Percentiles rank a stretch among this genome's conserved stretches.
phyloP scores from a whole-genome alignment of 2,888 invertebrate genomes.

The Lampropteryx suffumata region DNA sequence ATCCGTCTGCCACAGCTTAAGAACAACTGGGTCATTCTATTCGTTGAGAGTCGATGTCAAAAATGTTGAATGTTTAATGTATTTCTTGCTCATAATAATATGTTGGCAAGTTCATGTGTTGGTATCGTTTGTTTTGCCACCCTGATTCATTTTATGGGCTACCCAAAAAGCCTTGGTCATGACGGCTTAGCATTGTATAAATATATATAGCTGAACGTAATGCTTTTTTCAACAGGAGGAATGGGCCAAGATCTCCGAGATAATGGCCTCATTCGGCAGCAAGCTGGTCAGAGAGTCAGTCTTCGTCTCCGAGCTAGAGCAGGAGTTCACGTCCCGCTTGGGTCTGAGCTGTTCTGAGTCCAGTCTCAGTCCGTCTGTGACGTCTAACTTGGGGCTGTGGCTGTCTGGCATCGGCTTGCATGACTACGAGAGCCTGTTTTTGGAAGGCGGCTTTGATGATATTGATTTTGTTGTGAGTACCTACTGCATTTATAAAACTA shows the following conservation, averaged over 20 bases:
- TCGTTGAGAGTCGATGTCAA: no score
- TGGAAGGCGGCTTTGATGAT: constrained; percentile 95
- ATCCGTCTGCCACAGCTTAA: constrained; percentile 7
- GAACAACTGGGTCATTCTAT: constrained; percentile 4
- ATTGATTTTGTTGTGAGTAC: constrained; percentile 94
- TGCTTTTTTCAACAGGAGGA: constrained; percentile 86
- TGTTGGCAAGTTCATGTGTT: no score
- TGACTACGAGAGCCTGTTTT: constrained; percentile 92
- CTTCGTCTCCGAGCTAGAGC: constrained; percentile 90
- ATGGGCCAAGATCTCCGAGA: constrained; percentile 98
- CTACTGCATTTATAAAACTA: no score
- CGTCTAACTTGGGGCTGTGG: constrained; percentile 90
- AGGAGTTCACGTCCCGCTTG: constrained; percentile 89
- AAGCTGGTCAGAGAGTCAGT: constrained; percentile 90
- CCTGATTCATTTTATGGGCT: no score
- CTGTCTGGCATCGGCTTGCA: constrained; percentile 89
- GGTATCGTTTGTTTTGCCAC: no score
- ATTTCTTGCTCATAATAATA: no score
- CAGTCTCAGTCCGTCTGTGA: constrained; percentile 83
- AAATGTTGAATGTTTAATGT: no score
- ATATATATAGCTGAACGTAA: no score
- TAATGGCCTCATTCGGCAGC: constrained; percentile 96
- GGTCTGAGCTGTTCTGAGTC: constrained; percentile 84
- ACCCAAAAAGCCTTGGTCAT: no score
- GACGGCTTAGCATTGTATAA: no score